Evolutionary conservation across 2,113 vertebrate genomes (phyloP), one percentile per base, ranked within the genome.

Genomic region (Otolemur garnettii): DNA sequence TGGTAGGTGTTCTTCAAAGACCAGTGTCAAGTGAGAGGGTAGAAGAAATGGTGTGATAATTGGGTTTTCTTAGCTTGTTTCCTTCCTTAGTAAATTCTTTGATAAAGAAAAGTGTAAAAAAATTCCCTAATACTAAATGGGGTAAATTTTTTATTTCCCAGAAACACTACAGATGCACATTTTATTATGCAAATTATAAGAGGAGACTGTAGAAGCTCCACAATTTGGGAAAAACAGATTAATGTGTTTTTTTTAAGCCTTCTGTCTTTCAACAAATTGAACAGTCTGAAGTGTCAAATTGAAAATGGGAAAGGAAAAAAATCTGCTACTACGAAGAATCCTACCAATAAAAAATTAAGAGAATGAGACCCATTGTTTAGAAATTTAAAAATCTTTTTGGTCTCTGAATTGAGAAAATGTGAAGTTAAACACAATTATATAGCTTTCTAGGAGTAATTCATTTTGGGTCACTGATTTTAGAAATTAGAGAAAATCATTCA

Each of bases 101-200:
- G 85, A 30, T 66, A 85, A 79, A 62, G 35, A 96, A 91, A 92
- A 84, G 14, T 80, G 10, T 86, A 68, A 33, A 94, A 93, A 30
- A 97, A 92, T 79, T 92, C 33, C 38, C 87, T 94, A 92, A 86
- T 57, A 42, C 28, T 92, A 92, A 96, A 74, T 53, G 92, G n/a
- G 78, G 45, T 77, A 93, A 72, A 12, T 0, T 24, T 86, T 85
- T 91, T 84, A 86, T 94, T 96, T 91, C 33, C 21, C n/a, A 90
- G 91, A 84, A 92, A 84, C 78, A 90, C 35, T 93, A 83, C 57
- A 96, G 22, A 38, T 88, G 38, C 33, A 38, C 8, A 90, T 91
- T 97, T 81, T 90, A 94, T 97, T 96, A 96, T 64, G 80, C 45
- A 57, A 81, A 96, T 72, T 93, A 95, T 87, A 94, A 78, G 90